Evolutionary conservation across 1,140 invertebrate species (phyloP).

Genomic region (Scaptomyza hsui): DNA sequence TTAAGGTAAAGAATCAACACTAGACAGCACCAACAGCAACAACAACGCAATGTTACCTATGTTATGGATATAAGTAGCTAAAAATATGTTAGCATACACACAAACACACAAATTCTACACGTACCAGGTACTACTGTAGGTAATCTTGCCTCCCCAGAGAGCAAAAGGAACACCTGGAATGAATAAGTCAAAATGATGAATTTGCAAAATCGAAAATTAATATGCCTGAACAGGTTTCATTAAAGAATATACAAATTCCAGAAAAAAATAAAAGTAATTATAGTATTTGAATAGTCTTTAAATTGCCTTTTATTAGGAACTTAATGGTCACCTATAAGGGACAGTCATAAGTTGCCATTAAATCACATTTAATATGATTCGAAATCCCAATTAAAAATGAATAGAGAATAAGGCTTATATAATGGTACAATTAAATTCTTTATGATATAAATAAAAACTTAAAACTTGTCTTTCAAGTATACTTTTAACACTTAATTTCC

Average conservation of each 20-base stretch:
- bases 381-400: too few species aligned
- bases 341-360: too few species aligned
- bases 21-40: slow-evolving; percentile 44
- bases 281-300: too few species aligned
- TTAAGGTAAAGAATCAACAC: slow-evolving; percentile 72
- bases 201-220: slow-evolving; percentile 41
- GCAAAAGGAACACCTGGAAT: slow-evolving; percentile 5
- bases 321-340: too few species aligned
- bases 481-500: too few species aligned
- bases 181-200: slow-evolving; percentile 35
- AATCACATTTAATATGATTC: too few species aligned
- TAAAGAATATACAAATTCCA: neutral
- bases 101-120: neutral
- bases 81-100: slow-evolving; percentile 1
- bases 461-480: too few species aligned
- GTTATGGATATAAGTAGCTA: slow-evolving; percentile 8
- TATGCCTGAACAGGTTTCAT: slow-evolving; percentile 28
- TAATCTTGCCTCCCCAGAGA: slow-evolving; percentile 21
- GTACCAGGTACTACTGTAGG: slow-evolving; percentile 2
- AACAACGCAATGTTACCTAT: slow-evolving; percentile 2
- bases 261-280: neutral
- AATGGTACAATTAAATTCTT: too few species aligned
- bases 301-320: too few species aligned
- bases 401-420: too few species aligned
- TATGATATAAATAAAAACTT: too few species aligned